phyloP scores from a whole-genome alignment of 2,888 invertebrate genomes.

The Ellobium chinense region DNA sequence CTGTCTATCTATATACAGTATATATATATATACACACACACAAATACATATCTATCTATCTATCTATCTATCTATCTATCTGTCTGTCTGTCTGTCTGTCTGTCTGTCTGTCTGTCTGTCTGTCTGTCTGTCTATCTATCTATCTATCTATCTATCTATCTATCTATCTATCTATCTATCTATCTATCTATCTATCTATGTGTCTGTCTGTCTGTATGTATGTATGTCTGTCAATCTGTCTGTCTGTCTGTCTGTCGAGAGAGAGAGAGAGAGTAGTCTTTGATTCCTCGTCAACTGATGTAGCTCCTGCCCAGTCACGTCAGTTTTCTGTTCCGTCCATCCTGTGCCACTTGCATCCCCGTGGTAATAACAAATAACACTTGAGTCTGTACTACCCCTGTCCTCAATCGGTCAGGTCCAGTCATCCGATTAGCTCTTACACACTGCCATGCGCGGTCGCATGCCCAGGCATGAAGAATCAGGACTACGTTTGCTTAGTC shows the following conservation, averaged over 20 bases:
- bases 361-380: too few species aligned
- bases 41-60: neutral
- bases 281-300: too few species aligned
- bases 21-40: slow-evolving; percentile 6
- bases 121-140: neutral
- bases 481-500: too few species aligned
- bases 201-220: slow-evolving; percentile 26
- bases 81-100: slow-evolving; percentile 32
- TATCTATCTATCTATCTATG: slow-evolving; percentile 23
- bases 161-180: slow-evolving; percentile 14
- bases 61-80: slow-evolving; percentile 23
- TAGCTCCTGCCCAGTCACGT: too few species aligned
- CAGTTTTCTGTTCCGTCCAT: too few species aligned
- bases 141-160: slow-evolving; percentile 22
- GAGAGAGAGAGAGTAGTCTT: too few species aligned
- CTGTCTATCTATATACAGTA: neutral
- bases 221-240: neutral
- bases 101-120: slow-evolving; percentile 7
- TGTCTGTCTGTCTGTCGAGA: slow-evolving; percentile 10
- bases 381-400: too few species aligned
- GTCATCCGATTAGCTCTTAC: too few species aligned
- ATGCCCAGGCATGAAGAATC: too few species aligned
- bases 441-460: too few species aligned
- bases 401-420: too few species aligned
- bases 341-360: too few species aligned